These are phyloP conservation scores for Rhinichthys klamathensis DNA, from an alignment of 2,113 vertebrate genomes.

Conservation along the genomic window DNA sequence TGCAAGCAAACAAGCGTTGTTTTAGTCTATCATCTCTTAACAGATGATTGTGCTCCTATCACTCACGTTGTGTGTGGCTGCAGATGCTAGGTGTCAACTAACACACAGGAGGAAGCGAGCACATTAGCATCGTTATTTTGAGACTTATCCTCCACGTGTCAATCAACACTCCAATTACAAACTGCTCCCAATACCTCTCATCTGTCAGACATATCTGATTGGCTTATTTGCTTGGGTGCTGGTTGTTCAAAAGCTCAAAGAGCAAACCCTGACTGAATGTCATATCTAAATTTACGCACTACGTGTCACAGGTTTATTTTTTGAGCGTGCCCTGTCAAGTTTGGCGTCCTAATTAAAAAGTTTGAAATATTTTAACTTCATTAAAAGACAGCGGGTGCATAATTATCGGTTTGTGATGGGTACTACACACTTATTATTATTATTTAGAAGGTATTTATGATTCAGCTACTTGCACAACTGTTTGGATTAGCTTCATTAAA, in stretches of 20 bases:
- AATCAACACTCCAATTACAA: slow-evolving; percentile 44
- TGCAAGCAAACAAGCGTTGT: not conserved
- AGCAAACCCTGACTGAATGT: slow-evolving; percentile 19
- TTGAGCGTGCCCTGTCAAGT: not conserved
- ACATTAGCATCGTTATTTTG: slow-evolving; percentile 18
- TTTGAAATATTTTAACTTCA: slow-evolving; percentile 19
- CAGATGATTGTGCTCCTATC: not conserved
- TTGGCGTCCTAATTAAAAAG: slow-evolving; percentile 7
- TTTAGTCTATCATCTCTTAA: slow-evolving; percentile 14
- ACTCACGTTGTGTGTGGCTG: not conserved
- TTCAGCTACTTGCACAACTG: not conserved
- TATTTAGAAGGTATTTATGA: not conserved
- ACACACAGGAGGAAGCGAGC: not conserved
- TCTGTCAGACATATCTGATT: not conserved
- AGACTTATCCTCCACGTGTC: slow-evolving; percentile 1
- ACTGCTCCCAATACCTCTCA: not conserved
- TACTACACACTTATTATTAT: not conserved
- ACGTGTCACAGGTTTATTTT: slow-evolving; percentile 17
- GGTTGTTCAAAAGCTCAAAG: slow-evolving; percentile 1
- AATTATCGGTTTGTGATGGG: not conserved
- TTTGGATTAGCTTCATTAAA: not conserved
- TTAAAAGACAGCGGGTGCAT: not conserved
- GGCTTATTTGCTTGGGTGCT: not conserved
- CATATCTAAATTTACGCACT: slow-evolving; percentile 5
- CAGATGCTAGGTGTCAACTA: slow-evolving; percentile 10